phyloP scores from a whole-genome alignment of 2,797 vertebrate species.

The Trachurus trachurus region DNA sequence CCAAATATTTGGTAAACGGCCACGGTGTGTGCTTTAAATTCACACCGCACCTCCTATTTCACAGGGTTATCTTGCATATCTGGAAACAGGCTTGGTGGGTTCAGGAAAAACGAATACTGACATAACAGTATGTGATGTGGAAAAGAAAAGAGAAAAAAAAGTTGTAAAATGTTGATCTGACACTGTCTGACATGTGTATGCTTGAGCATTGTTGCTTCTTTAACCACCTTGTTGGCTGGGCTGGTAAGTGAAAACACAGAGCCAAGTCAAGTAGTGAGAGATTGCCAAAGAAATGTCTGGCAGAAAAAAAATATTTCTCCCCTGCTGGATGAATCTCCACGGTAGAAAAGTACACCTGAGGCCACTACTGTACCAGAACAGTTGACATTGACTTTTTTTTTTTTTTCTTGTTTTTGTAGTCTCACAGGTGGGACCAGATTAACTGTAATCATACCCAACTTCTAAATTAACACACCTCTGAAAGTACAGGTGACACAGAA shows the following conservation, averaged over 20 bases:
- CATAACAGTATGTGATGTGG: slow-evolving; percentile 10
- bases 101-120: background rate
- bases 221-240: slow-evolving; percentile 81
- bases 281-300: slow-evolving; percentile 87
- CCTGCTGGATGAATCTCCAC: slow-evolving; percentile 79
- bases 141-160: slow-evolving; percentile 37
- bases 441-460: slow-evolving; percentile 69
- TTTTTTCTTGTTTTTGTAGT: slow-evolving; percentile 42
- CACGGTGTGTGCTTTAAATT: slow-evolving; percentile 31
- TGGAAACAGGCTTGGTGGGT: background rate
- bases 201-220: slow-evolving; percentile 75
- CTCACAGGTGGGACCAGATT: slow-evolving; percentile 71
- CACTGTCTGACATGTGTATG: slow-evolving; percentile 64
- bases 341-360: slow-evolving; percentile 81
- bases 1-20: slow-evolving; percentile 37
- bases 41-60: slow-evolving; percentile 28
- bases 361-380: slow-evolving; percentile 80
- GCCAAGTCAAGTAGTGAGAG: slow-evolving; percentile 80
- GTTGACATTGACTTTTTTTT: slow-evolving; percentile 75
- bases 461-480: slow-evolving; percentile 48
- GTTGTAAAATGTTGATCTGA: slow-evolving; percentile 57
- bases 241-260: slow-evolving; percentile 58
- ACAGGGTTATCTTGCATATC: background rate
- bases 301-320: slow-evolving; percentile 72
- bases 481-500: slow-evolving; percentile 21